phyloP scores from a whole-genome alignment of 2,797 vertebrate species.

The Tragopan temminckii region DNA sequence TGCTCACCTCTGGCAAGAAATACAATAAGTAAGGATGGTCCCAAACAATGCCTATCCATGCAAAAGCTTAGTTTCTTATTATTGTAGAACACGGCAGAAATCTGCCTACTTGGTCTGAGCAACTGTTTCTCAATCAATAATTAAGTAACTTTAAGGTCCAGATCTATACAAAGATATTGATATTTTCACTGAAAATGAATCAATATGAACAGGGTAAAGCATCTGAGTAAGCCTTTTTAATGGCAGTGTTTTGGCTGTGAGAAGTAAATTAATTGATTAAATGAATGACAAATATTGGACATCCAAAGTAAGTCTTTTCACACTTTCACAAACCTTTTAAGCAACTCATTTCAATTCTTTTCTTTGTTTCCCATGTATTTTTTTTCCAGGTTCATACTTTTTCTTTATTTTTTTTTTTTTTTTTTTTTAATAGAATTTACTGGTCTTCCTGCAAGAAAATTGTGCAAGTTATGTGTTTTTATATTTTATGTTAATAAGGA shows the following conservation, averaged over 20 bases:
- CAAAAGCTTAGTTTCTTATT: conserved; percentile 83
- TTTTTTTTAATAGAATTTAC: background rate
- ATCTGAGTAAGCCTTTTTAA: conserved; percentile 92
- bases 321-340: conserved; percentile 73
- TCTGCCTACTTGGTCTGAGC: conserved; percentile 87
- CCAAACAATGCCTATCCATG: conserved; percentile 78
- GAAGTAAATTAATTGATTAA: conserved; percentile 92
- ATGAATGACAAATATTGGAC: conserved; percentile 86
- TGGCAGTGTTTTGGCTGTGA: conserved; percentile 86
- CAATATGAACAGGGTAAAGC: conserved; percentile 89
- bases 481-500: conserved; percentile 1
- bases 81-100: conserved; percentile 82
- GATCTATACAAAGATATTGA: conserved; percentile 94
- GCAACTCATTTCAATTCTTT: conserved; percentile 50
- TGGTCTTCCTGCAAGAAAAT: background rate
- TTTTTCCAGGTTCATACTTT: background rate
- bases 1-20: conserved; percentile 81
- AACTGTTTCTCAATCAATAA: conserved; percentile 92
- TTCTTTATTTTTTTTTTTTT: background rate
- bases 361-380: conserved; percentile 21
- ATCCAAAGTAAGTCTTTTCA: conserved; percentile 79
- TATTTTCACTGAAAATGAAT: conserved; percentile 91
- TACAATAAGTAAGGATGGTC: conserved; percentile 75
- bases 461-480: background rate
- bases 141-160: conserved; percentile 89